A percentile compares a stretch with the other conserved stretches of the same genome.
Conservation (phyloP, 2,888 invertebrate species). For the Diaperis boleti region DNA sequence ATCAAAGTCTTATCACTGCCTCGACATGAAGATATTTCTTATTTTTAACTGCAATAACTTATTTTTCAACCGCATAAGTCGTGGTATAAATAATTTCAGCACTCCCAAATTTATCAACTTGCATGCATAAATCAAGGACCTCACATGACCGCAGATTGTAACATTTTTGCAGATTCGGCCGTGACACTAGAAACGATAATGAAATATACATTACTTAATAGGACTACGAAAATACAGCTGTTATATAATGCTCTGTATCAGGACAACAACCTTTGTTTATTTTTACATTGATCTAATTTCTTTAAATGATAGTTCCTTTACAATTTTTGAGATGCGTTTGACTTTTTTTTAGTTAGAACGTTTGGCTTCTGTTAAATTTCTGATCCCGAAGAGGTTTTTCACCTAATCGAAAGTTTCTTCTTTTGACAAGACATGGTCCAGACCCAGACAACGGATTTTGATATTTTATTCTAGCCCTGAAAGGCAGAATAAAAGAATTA, state of each 20-base stretch:
- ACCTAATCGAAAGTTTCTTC: no score
- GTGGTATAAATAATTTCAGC: not conserved
- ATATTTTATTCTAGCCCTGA: no score
- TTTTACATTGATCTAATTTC: not conserved
- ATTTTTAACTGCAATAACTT: not conserved
- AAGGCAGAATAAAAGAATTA: no score
- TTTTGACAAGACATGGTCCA: no score
- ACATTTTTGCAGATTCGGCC: not conserved
- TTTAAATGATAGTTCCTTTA: no score
- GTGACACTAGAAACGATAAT: constrained; percentile 1
- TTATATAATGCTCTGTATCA: constrained; percentile 5
- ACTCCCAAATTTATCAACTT: not conserved
- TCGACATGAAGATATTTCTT: constrained; percentile 2
- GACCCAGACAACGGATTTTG: no score
- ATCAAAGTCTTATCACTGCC: not conserved
- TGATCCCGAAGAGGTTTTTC: no score
- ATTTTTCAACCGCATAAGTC: not conserved
- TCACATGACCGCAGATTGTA: not conserved
- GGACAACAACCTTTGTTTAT: constrained; percentile 14
- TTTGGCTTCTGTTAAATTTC: no score
- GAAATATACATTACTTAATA: not conserved
- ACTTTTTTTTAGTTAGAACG: no score
- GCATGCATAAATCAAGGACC: constrained; percentile 2
- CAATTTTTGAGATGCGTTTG: no score
- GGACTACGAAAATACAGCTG: not conserved